Base-by-base conservation (phyloP, 2,113 vertebrate species). In the Rallus limicola region DNA sequence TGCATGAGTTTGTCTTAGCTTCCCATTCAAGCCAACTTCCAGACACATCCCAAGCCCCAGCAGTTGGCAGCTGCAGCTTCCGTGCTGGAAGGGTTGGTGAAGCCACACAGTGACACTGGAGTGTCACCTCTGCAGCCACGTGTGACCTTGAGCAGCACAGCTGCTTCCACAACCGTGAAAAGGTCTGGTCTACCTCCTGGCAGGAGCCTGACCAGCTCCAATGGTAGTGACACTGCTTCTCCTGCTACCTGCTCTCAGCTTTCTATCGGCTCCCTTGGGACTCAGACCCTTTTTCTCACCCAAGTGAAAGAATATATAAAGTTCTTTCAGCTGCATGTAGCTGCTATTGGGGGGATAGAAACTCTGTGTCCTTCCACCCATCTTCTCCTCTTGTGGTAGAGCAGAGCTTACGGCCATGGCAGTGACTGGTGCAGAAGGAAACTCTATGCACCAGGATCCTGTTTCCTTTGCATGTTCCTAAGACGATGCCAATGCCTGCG, bases 61-160 rank as follows among this genome's bases (percentile, higher is more conserved):
- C 25, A 68, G 38, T 0, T 78, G 88, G 71, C 33, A 82, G 71
- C 40, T 17, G 10, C 13, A 75, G n/a, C 24, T 88, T 90, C 53
- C 26, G 42, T 11, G 10, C n/a, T n/a, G n/a, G n/a, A n/a, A 34
- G n/a, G 48, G 18, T 4, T 26, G 53, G 15, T 2, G 38, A 14
- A 26, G 25, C 88, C 14, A 14, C 56, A 16, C 0, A 0, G 26
- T 12, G 33, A 53, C 1, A 8, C 60, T 56, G 19, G 2, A 3
- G 64, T 36, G 34, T 13, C 78, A 13, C 16, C 44, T 72, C 85
- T 2, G 0, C 25, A 42, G 74, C 9, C 68, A 42, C 0, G 1
- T 0, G 1, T 2, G 19, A 72, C 78, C 44, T 16, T 85, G 31
- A 42, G 88, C 14, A 74, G 67, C 84, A 63, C 94, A 95, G 96